A percentile compares a stretch with the other conserved stretches of the same genome.
Conservation (phyloP, 2,113 vertebrate species). For the Mastomys natalensis region DNA sequence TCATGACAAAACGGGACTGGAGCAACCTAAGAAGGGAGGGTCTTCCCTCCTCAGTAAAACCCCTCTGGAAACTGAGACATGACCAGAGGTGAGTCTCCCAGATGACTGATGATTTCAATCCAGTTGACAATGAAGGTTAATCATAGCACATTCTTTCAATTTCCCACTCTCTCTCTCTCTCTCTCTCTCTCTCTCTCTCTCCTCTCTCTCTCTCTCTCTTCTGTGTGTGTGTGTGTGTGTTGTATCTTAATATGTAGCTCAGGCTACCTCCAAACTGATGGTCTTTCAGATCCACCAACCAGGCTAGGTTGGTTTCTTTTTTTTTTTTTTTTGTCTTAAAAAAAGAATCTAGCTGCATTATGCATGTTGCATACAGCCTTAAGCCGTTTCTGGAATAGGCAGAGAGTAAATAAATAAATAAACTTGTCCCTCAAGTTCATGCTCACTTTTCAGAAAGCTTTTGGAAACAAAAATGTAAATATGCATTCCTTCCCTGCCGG, state of each 20-base stretch:
- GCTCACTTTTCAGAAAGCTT: not conserved
- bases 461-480: slow-evolving; percentile 1
- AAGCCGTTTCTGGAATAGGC: not conserved
- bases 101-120: not conserved
- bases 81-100: no score
- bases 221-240: no score
- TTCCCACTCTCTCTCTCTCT: not conserved
- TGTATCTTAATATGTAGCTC: not conserved
- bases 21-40: not conserved
- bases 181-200: no score
- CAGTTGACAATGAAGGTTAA: not conserved
- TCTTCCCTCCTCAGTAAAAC: not conserved
- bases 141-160: not conserved
- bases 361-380: not conserved
- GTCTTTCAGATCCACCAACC: no score
- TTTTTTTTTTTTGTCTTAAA: not conserved
- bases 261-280: not conserved
- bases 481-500: not conserved
- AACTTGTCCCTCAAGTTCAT: not conserved
- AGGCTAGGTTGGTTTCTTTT: not conserved
- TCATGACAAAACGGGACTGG: not conserved
- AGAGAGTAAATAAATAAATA: not conserved
- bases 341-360: not conserved
- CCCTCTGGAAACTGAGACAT: not conserved
- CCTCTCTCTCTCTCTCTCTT: no score